Evolutionary conservation across 2,113 vertebrate genomes (phyloP), one percentile per base, ranked within the genome.

Genomic region (Pteruthius melanotis): DNA sequence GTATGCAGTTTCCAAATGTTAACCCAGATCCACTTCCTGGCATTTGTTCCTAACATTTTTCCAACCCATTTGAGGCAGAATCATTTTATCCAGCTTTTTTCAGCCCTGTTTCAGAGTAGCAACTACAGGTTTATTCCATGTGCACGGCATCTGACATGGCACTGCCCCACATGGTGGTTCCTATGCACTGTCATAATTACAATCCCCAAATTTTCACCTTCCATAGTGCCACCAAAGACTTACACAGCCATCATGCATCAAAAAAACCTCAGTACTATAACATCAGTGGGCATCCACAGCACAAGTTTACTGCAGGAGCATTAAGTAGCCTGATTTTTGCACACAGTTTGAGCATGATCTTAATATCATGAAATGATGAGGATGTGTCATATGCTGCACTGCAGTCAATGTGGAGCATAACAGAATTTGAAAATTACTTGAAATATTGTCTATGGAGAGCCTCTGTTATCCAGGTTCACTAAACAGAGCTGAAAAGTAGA

Each of bases 121-220:
- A 87, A 10, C 6, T 37, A 26, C 28, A 49, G 71, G 12, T 86
- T 80, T 72, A 59, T 47, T 66, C 50, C 9, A 1, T 50, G 37
- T 10, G 13, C 12, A 4, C 9, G 31, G 27, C 39, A 50, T 33
- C 11, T 39, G 33, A 50, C 0, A 0, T n/a, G 30, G 26, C 56
- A 27, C 61, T 61, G 45, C 24, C 40, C 20, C 26, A 39, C 33
- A 22, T 17, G 13, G 13, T 53, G 37, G 16, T 13, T 84, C 23
- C 66, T 65, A 4, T 11, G 74, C 27, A 16, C 13, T 47, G 13
- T 12, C 8, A 1, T 17, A 21, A 63, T 53, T 72, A 21, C 30
- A 71, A 0, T 11, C 31, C n/a, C 64, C 45, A 42, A 54, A 15
- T 15, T 79, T 44, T 28, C 68, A 44, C 26, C 40, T 83, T 71